Conservation (phyloP, 2,888 invertebrate genomes). For the Phragmatobia fuliginosa region DNA sequence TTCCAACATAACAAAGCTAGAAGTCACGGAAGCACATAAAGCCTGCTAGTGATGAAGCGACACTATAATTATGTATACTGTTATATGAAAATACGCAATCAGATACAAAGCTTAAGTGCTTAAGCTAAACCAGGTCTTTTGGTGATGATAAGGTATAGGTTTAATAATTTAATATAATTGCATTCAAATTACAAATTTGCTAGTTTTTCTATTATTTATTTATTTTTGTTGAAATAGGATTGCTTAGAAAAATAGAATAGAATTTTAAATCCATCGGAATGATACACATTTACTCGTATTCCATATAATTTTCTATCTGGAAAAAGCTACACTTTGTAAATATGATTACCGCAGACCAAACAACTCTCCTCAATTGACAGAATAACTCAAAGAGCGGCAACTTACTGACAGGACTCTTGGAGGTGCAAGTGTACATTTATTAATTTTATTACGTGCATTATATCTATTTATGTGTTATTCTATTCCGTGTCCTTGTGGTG, state of each 20-base stretch:
- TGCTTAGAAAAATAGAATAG: no score
- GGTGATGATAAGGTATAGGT: background rate
- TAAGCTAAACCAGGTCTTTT: background rate
- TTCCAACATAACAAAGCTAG: slow-evolving; percentile 75
- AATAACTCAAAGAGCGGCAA: no score
- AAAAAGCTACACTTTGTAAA: background rate
- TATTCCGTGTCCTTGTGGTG: no score
- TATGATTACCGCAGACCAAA: no score
- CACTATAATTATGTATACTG: background rate
- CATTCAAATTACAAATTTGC: background rate
- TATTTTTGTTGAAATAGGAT: no score
- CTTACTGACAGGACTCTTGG: no score
- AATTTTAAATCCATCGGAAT: background rate
- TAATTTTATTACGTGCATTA: background rate
- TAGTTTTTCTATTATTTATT: background rate
- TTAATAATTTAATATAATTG: background rate
- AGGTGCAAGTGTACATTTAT: no score
- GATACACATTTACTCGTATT: background rate
- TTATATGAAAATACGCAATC: background rate
- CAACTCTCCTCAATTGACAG: no score
- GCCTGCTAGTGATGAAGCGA: slow-evolving; percentile 41
- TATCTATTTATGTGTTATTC: background rate
- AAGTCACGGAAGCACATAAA: slow-evolving; percentile 77
- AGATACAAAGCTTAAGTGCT: background rate
- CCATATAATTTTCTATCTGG: background rate